Evolutionary conservation across 2,797 vertebrate genomes (phyloP).

Genomic region (Cuniculus paca): DNA sequence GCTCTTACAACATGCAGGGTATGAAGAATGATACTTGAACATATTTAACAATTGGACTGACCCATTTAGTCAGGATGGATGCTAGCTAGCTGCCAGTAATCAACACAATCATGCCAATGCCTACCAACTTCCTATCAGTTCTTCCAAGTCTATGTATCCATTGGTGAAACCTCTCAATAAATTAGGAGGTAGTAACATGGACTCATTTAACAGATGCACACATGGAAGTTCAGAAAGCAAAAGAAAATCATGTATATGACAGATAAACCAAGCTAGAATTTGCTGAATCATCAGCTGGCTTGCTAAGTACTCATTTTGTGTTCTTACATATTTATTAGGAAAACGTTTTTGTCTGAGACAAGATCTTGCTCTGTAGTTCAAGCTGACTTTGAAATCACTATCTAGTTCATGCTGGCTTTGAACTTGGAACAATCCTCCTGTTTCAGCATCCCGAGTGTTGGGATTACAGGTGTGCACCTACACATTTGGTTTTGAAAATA

Average conservation of each 20-base stretch:
- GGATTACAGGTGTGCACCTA: background rate
- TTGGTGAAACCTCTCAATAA: background rate
- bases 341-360: background rate
- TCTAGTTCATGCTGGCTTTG: background rate
- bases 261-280: background rate
- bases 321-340: background rate
- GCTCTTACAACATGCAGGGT: accelerated
- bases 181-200: background rate
- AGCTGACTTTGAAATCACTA: background rate
- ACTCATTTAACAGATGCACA: background rate
- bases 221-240: background rate
- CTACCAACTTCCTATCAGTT: background rate
- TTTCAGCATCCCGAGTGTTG: background rate
- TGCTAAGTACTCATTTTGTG: background rate
- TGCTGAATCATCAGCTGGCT: background rate
- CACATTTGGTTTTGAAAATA: background rate
- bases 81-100: background rate
- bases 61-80: background rate
- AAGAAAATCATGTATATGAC: background rate
- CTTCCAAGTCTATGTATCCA: too few species aligned
- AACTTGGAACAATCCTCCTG: background rate
- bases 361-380: background rate
- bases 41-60: background rate
- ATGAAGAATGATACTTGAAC: background rate
- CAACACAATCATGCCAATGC: accelerated